A percentile compares a stretch with the other conserved stretches of the same genome.
Conservation (phyloP, 2,113 vertebrate species). For the Epinephelus moara region DNA sequence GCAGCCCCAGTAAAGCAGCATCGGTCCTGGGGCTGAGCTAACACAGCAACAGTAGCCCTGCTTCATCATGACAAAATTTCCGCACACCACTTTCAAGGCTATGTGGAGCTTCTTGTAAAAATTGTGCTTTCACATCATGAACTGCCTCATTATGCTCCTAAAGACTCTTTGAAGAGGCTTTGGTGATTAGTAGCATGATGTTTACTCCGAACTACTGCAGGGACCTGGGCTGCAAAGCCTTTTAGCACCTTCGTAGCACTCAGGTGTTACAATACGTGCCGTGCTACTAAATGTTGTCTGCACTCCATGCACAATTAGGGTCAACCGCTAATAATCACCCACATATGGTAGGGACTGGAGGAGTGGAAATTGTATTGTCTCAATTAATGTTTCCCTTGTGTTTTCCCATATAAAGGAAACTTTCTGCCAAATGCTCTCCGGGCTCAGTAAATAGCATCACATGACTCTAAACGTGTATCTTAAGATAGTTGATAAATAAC, state of each 20-base stretch:
- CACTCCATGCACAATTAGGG: slow-evolving; percentile 29
- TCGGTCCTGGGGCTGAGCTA: slow-evolving; percentile 34
- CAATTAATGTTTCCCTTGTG: background rate
- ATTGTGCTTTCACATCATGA: slow-evolving; percentile 45
- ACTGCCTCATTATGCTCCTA: slow-evolving; percentile 63
- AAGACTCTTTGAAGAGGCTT: slow-evolving; percentile 59
- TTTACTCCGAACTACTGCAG: slow-evolving; percentile 25
- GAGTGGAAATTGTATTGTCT: background rate
- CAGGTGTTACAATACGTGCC: slow-evolving; percentile 44
- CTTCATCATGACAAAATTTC: slow-evolving; percentile 40
- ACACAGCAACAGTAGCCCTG: slow-evolving; percentile 47
- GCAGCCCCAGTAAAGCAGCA: slow-evolving; percentile 50
- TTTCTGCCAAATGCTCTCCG: background rate
- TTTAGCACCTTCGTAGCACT: slow-evolving; percentile 44
- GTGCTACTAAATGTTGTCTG: slow-evolving; percentile 13
- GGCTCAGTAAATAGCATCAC: slow-evolving; percentile 4
- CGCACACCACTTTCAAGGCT: slow-evolving; percentile 42
- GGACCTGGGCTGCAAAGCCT: slow-evolving; percentile 39
- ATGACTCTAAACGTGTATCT: background rate
- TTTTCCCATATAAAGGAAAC: background rate
- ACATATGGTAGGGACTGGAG: slow-evolving; percentile 11
- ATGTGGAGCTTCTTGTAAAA: slow-evolving; percentile 69
- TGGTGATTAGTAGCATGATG: slow-evolving; percentile 57
- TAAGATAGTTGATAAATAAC: slow-evolving; percentile 3
- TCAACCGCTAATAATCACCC: slow-evolving; percentile 40